Conservation (phyloP, 1,140 invertebrate genomes). For the Zaprionus capensis region DNA sequence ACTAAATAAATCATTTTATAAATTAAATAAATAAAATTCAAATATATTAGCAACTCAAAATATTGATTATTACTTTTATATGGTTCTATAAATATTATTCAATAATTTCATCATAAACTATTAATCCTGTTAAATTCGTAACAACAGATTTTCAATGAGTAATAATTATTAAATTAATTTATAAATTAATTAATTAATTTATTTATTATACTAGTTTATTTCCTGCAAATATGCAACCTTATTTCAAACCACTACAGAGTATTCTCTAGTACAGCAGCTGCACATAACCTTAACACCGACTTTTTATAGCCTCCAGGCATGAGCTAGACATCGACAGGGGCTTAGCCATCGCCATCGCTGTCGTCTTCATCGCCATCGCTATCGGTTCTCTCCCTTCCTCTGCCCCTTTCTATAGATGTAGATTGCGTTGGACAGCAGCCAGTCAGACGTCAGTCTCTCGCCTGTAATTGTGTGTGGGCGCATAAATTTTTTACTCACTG, state of each 20-base stretch:
- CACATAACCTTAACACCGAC: too few relatives aligned
- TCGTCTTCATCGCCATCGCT: constrained; percentile 9
- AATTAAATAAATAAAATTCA: background rate
- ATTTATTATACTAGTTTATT: background rate
- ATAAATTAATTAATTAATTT: background rate
- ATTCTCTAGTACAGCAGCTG: background rate
- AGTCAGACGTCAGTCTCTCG: constrained; percentile 57
- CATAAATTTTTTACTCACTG: constrained; percentile 69
- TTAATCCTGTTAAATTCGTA: background rate
- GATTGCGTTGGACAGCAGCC: constrained; percentile 72
- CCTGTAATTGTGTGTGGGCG: constrained; percentile 62
- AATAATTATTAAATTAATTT: too few relatives aligned
- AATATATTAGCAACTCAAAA: background rate
- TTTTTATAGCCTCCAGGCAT: constrained; percentile 23
- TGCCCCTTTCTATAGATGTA: constrained; percentile 54
- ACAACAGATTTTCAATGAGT: too few relatives aligned
- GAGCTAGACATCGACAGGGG: constrained; percentile 16
- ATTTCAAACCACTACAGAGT: background rate
- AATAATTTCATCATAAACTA: background rate
- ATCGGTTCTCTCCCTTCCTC: background rate
- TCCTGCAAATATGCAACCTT: background rate
- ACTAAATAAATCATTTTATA: background rate
- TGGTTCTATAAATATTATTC: background rate
- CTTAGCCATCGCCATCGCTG: background rate
- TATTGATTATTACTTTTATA: background rate